Evolutionary conservation across 1,140 invertebrate species (phyloP).

Genomic region (Hyphantria cunea): DNA sequence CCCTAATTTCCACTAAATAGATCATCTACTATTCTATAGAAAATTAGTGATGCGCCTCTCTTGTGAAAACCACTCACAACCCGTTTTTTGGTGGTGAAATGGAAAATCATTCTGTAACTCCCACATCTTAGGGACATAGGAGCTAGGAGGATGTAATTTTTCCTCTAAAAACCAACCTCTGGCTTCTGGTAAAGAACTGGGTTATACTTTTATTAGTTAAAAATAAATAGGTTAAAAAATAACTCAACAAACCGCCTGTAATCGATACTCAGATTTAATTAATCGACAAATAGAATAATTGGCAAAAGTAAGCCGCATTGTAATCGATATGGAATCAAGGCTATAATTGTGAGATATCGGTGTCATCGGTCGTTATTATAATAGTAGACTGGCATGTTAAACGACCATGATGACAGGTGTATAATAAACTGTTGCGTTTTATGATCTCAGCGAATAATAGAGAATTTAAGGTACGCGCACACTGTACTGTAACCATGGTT

Average conservation of each 20-base stretch:
- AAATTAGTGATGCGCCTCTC: too few relatives aligned
- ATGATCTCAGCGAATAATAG: conserved; percentile 2
- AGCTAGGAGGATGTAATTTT: too few relatives aligned
- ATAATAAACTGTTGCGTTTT: conserved; percentile 24
- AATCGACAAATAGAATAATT: conserved; percentile 1
- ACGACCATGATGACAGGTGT: conserved; percentile 16
- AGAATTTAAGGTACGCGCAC: neutral
- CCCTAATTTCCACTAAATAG: too few relatives aligned
- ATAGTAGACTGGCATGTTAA: conserved; percentile 14
- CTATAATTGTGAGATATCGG: conserved; percentile 21
- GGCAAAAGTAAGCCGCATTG: conserved; percentile 15
- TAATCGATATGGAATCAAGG: conserved; percentile 28
- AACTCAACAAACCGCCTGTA: neutral
- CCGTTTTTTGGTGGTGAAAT: too few relatives aligned
- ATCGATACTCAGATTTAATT: conserved; percentile 25
- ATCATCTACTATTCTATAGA: too few relatives aligned
- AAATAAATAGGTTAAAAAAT: too few relatives aligned
- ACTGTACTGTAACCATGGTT: neutral
- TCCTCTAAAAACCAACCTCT: too few relatives aligned
- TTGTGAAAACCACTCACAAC: too few relatives aligned
- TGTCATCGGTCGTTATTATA: conserved; percentile 17
- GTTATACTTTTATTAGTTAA: too few relatives aligned
- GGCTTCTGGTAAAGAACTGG: too few relatives aligned
- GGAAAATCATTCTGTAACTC: too few relatives aligned
- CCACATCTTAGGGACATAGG: too few relatives aligned